phyloP scores from a whole-genome alignment of 2,113 vertebrate genomes.

The Eleginops maclovinus region DNA sequence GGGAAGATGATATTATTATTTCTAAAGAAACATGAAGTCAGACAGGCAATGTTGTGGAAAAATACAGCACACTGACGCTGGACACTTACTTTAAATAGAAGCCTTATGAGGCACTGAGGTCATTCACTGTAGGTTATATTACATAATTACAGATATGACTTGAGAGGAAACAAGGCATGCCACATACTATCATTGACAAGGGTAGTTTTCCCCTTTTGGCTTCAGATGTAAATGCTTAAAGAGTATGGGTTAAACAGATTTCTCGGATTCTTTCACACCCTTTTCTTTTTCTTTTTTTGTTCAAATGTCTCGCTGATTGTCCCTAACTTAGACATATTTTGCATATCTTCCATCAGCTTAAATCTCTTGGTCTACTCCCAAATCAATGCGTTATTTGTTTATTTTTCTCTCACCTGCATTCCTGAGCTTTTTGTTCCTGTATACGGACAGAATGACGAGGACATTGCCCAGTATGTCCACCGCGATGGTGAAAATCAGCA shows the following conservation, averaged over 20 bases:
- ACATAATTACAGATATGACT: conserved; percentile 60
- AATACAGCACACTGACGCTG: conserved; percentile 35
- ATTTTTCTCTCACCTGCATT: conserved; percentile 84
- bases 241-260: neutral
- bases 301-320: neutral
- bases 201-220: neutral
- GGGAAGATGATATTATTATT: conserved; percentile 52
- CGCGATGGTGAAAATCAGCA: conserved; percentile 89
- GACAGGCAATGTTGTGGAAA: conserved; percentile 47
- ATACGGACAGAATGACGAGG: conserved; percentile 87
- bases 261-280: neutral
- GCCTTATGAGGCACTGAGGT: conserved; percentile 33
- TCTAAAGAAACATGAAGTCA: conserved; percentile 54
- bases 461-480: conserved; percentile 87
- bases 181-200: neutral
- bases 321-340: neutral
- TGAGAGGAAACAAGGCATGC: conserved; percentile 5
- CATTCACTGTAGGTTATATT: conserved; percentile 42
- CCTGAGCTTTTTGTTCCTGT: conserved; percentile 88
- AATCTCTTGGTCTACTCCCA: neutral
- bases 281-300: neutral
- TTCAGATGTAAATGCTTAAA: neutral
- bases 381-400: neutral
- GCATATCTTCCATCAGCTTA: neutral
- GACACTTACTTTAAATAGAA: conserved; percentile 30